These are phyloP conservation scores for Holothuria scabra DNA, from an alignment of 53 echinoderm and acorn worm species.

Conservation along the genomic window DNA sequence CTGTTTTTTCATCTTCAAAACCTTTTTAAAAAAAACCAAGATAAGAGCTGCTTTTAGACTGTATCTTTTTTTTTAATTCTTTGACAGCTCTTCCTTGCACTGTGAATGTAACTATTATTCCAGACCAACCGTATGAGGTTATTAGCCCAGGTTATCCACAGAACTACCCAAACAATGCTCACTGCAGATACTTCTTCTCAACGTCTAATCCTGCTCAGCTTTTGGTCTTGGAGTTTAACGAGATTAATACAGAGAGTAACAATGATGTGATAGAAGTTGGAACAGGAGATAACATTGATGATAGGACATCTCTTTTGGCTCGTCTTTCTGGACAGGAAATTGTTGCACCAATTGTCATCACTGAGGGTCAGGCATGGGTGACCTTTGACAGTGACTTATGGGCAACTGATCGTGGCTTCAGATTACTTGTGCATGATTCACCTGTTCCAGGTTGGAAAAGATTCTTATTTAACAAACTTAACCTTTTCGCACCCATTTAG, in stretches of 20 bases:
- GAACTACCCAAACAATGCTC: slow-evolving; percentile 62
- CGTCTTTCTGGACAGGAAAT: slow-evolving; percentile 56
- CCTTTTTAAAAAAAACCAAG: too few species aligned
- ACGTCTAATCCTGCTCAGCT: slow-evolving; percentile 12
- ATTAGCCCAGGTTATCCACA: slow-evolving; percentile 61
- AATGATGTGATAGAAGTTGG: slow-evolving; percentile 54
- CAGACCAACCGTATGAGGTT: slow-evolving; percentile 42
- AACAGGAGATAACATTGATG: slow-evolving; percentile 31
- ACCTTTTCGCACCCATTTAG: too few species aligned
- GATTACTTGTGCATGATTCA: slow-evolving; percentile 31
- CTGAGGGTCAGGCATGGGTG: slow-evolving; percentile 57
- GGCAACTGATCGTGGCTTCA: slow-evolving; percentile 49
- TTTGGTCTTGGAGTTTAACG: slow-evolving; percentile 33
- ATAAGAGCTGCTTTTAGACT: not conserved
- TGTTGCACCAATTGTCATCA: slow-evolving; percentile 54
- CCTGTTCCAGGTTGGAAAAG: slow-evolving; percentile 13
- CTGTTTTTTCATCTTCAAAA: too few species aligned
- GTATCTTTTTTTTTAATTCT: not conserved
- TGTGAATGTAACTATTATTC: slow-evolving; percentile 46
- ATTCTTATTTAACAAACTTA: too few species aligned
- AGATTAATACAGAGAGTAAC: slow-evolving; percentile 61
- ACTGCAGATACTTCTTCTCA: slow-evolving; percentile 52
- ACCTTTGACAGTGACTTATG: slow-evolving; percentile 65
- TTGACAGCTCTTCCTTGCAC: slow-evolving; percentile 53
- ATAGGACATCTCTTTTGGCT: slow-evolving; percentile 22